Evolutionary conservation across 2,888 invertebrate species (phyloP).

Genomic region (Creontiades dilutus): DNA sequence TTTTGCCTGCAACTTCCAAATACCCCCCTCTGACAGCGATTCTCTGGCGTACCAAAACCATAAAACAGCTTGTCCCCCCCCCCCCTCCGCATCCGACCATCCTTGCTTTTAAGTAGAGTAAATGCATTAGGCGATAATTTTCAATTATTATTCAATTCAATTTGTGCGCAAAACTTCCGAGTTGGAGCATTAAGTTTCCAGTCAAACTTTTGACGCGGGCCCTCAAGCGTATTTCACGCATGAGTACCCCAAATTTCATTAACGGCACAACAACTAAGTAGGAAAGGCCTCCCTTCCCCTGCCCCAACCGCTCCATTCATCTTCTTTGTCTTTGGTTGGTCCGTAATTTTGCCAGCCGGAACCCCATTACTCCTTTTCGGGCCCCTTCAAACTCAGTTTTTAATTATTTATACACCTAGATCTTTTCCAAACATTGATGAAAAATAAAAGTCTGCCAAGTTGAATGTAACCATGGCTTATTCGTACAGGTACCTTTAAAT

Average conservation of each 20-base stretch:
- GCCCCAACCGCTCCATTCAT: background rate
- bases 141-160: conserved; percentile 75
- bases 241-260: conserved; percentile 67
- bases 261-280: conserved; percentile 66
- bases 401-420: conserved; percentile 41
- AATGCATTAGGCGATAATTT: conserved; percentile 73
- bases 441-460: too few species aligned
- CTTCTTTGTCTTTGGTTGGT: conserved; percentile 46
- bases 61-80: background rate
- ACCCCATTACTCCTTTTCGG: background rate
- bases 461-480: too few species aligned
- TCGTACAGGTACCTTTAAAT: too few species aligned
- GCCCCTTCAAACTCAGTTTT: conserved; percentile 39
- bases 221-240: conserved; percentile 70
- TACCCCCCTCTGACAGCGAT: background rate
- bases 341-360: conserved; percentile 3
- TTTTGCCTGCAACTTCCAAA: background rate
- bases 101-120: conserved; percentile 37
- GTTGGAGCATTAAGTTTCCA: conserved; percentile 70
- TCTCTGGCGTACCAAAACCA: background rate
- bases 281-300: conserved; percentile 15
- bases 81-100: too few species aligned
- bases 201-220: conserved; percentile 64
- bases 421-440: background rate
- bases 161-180: conserved; percentile 68